Evolutionary conservation across 2,888 invertebrate species (phyloP).

Genomic region (Ectobius pallidus): DNA sequence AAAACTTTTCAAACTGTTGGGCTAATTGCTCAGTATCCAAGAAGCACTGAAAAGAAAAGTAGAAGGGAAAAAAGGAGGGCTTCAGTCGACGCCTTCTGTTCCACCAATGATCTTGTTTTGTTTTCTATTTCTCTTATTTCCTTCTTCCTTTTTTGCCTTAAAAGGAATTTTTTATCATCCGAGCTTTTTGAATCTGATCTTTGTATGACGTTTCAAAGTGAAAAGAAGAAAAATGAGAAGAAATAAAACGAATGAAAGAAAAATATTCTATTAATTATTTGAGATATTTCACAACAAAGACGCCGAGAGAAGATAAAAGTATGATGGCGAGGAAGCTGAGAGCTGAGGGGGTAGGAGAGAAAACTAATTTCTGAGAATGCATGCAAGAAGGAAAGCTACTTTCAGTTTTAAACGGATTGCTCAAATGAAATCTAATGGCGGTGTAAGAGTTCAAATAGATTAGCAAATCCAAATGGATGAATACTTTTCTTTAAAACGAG

Average conservation of each 20-base stretch:
- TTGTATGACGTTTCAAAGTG: not conserved
- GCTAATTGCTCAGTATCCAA: not conserved
- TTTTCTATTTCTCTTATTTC: not conserved
- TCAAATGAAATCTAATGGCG: too few relatives aligned
- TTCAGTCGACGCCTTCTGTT: not conserved
- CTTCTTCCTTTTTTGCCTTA: not conserved
- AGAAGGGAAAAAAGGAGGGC: not conserved
- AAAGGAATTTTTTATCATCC: not conserved
- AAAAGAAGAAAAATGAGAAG: not conserved
- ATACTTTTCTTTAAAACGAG: too few relatives aligned
- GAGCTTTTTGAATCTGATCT: not conserved
- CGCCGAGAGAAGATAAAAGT: not conserved
- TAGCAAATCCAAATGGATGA: too few relatives aligned
- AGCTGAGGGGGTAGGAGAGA: not conserved
- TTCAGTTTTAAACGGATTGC: too few relatives aligned
- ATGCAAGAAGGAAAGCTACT: too few relatives aligned
- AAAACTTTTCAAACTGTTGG: not conserved
- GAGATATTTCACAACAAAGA: not conserved
- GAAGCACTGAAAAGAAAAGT: not conserved
- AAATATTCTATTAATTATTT: not conserved
- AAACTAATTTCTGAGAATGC: not conserved
- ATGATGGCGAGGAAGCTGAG: not conserved
- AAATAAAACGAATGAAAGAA: not conserved
- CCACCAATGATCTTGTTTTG: not conserved
- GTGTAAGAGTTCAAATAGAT: too few relatives aligned